Evolutionary conservation across 1,140 invertebrate species (phyloP).

Genomic region (Platyscapa corneri): DNA sequence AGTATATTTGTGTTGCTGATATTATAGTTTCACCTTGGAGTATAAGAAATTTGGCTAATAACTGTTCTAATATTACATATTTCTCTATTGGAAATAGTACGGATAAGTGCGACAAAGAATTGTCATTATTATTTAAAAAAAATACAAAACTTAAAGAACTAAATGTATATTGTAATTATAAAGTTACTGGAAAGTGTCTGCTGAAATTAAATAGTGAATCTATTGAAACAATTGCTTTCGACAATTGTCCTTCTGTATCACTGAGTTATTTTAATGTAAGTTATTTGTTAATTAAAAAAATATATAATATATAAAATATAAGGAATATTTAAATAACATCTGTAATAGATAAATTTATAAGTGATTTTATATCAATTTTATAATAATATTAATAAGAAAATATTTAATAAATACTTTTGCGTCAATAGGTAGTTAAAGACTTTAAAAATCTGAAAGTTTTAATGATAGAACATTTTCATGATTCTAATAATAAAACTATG

Average conservation of each 20-base stretch:
- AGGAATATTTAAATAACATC: background rate
- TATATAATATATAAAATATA: background rate
- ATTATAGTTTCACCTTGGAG: slow-evolving; percentile 15
- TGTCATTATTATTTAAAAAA: slow-evolving; percentile 1
- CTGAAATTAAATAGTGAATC: background rate
- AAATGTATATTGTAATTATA: background rate
- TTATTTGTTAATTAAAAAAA: background rate
- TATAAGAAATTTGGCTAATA: slow-evolving; percentile 15
- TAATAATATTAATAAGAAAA: too few species aligned
- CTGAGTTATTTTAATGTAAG: slow-evolving; percentile 28
- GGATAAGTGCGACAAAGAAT: slow-evolving; percentile 32
- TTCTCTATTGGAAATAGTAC: slow-evolving; percentile 8
- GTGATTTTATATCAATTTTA: background rate
- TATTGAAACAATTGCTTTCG: slow-evolving; percentile 30
- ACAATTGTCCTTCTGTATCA: slow-evolving; percentile 18
- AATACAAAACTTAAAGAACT: background rate
- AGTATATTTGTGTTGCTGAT: background rate
- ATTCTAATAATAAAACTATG: slow-evolving; percentile 30
- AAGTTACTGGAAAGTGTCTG: slow-evolving; percentile 36
- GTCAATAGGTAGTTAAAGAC: slow-evolving; percentile 9
- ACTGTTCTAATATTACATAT: background rate
- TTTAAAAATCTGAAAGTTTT: slow-evolving; percentile 17
- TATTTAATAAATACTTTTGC: background rate
- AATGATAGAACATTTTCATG: slow-evolving; percentile 16
- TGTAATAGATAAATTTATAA: background rate